Conservation (phyloP, 2,113 vertebrate genomes). For the Gambusia holbrooki region DNA sequence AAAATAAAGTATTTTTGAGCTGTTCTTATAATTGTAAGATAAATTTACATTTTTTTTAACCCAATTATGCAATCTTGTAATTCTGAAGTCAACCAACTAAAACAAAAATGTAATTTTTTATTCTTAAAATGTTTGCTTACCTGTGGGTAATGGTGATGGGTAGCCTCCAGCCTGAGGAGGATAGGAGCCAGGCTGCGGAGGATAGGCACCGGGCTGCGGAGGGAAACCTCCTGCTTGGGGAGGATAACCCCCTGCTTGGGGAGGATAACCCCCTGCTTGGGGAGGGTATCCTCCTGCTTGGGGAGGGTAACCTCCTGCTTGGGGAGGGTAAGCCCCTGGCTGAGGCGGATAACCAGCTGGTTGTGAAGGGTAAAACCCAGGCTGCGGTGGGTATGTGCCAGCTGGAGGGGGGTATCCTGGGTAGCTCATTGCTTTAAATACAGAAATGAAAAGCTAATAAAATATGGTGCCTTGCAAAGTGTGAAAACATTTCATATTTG, state of each 20-base stretch:
- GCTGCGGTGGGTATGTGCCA: constrained; percentile 69
- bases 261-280: constrained; percentile 68
- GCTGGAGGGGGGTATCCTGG: constrained; percentile 86
- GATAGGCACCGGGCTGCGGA: too few species aligned
- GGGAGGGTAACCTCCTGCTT: constrained; percentile 58
- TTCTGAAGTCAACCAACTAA: not conserved
- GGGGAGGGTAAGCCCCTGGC: constrained; percentile 55
- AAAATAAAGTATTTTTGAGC: not conserved
- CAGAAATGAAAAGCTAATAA: constrained; percentile 61
- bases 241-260: constrained; percentile 61
- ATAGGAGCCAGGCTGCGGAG: too few species aligned
- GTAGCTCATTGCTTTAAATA: constrained; percentile 87
- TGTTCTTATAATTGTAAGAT: not conserved
- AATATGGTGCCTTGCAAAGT: not conserved
- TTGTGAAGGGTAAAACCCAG: constrained; percentile 83
- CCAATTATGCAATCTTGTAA: too few species aligned
- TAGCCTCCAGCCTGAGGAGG: too few species aligned
- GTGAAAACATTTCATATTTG: not conserved
- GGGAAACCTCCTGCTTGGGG: constrained; percentile 64
- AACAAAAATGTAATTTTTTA: not conserved
- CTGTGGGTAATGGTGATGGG: constrained; percentile 71
- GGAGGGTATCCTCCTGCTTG: constrained; percentile 61
- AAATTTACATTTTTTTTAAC: not conserved
- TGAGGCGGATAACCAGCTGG: constrained; percentile 69
- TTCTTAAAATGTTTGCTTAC: constrained; percentile 51